These are phyloP conservation scores for Drosophila sulfurigaster DNA, from an alignment of 1,140 invertebrate genomes.

Conservation along the genomic window DNA sequence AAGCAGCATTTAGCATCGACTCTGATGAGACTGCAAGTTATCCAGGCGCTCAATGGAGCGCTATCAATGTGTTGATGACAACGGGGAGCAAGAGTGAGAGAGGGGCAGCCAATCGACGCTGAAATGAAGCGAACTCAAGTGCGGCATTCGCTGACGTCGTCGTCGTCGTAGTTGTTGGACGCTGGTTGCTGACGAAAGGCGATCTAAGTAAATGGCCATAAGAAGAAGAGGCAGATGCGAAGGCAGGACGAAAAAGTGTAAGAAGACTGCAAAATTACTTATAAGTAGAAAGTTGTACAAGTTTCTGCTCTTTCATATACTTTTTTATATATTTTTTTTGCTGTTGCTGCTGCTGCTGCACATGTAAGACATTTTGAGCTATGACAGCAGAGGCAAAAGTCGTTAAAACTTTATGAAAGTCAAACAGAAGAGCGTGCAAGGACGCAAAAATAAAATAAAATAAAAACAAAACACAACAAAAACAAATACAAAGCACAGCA, in stretches of 20 bases:
- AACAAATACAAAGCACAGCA: neutral
- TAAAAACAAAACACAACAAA: slow-evolving; percentile 26
- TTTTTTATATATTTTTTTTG: slow-evolving; percentile 30
- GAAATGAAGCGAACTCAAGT: slow-evolving; percentile 55
- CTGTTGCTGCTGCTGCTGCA: slow-evolving; percentile 42
- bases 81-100: too few species aligned
- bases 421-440: slow-evolving; percentile 75
- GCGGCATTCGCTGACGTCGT: slow-evolving; percentile 10
- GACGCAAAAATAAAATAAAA: slow-evolving; percentile 39
- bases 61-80: slow-evolving; percentile 25
- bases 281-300: slow-evolving; percentile 76
- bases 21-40: slow-evolving; percentile 45
- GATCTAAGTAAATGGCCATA: slow-evolving; percentile 33
- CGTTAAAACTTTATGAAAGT: slow-evolving; percentile 85
- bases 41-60: slow-evolving; percentile 56
- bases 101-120: slow-evolving; percentile 27
- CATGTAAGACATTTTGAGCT: slow-evolving; percentile 72
- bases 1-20: slow-evolving; percentile 29
- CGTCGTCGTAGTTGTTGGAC: neutral
- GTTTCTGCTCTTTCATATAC: slow-evolving; percentile 47
- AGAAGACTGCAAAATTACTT: slow-evolving; percentile 66
- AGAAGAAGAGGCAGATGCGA: neutral
- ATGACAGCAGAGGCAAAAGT: slow-evolving; percentile 78
- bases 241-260: slow-evolving; percentile 3
- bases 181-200: slow-evolving; percentile 20